phyloP scores from a whole-genome alignment of 2,113 vertebrate genomes.

The Lepus timidus region DNA sequence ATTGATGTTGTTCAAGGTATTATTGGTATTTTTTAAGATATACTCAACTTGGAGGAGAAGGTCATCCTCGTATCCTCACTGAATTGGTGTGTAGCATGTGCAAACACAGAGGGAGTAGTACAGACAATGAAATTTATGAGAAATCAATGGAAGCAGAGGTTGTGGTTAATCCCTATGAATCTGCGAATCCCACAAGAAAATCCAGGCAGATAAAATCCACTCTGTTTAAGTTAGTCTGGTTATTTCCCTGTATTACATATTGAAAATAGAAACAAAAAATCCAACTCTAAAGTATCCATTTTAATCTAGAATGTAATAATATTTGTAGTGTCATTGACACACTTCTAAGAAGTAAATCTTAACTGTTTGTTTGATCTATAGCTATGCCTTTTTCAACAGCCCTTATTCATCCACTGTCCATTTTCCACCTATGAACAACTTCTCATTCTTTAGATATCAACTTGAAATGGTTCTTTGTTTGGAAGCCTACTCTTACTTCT shows the following conservation, averaged over 20 bases:
- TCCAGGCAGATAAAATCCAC: not conserved
- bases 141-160: not conserved
- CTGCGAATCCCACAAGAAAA: not conserved
- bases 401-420: rapidly evolving
- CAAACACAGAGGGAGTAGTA: not conserved
- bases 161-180: not conserved
- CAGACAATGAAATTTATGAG: not conserved
- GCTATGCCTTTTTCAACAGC: not conserved
- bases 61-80: not conserved
- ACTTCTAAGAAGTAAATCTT: not conserved
- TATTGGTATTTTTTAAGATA: not conserved
- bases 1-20: not conserved
- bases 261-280: not conserved
- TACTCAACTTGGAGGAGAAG: not conserved
- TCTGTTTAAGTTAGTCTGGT: not conserved
- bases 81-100: not conserved
- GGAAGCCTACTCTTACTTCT: not conserved
- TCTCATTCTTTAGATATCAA: not conserved
- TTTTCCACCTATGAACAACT: not conserved
- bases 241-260: not conserved
- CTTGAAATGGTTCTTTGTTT: not conserved
- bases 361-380: not conserved
- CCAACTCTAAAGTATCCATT: not conserved
- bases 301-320: not conserved
- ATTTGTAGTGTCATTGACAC: not conserved